phyloP scores from a whole-genome alignment of 2,113 vertebrate genomes.

The Lasiurus cinereus region DNA sequence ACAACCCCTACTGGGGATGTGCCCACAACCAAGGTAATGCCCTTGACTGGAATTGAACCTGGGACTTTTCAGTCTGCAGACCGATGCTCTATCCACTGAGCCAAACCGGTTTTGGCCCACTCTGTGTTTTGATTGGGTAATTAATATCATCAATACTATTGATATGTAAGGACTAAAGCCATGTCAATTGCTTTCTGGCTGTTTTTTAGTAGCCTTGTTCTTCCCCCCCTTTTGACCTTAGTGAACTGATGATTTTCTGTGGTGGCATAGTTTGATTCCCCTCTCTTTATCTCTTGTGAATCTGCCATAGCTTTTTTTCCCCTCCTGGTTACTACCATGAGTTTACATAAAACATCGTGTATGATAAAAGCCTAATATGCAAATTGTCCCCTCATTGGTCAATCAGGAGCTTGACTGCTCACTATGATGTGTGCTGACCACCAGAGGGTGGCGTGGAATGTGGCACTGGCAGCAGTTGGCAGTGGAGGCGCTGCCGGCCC shows the following conservation, averaged over 20 bases:
- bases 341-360: neutral
- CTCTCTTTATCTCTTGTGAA: neutral
- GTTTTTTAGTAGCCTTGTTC: neutral
- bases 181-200: neutral
- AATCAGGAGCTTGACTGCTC: no score
- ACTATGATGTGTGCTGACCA: no score
- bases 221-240: neutral
- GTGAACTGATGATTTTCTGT: neutral
- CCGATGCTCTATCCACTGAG: no score
- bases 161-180: neutral
- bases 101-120: neutral
- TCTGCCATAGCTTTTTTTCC: neutral
- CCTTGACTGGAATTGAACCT: no score
- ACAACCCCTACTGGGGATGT: no score
- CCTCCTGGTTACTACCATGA: neutral
- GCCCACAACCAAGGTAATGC: no score
- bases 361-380: neutral
- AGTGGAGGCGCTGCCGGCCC: no score
- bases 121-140: neutral
- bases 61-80: no score
- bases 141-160: neutral
- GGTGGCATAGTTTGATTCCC: neutral
- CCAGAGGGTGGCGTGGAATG: no score
- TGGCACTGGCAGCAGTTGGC: no score
- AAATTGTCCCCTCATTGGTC: no score